Percentiles rank a stretch among this genome's conserved stretches.
Evolutionary conservation across 2,888 invertebrate species (phyloP).

Genomic region (Lacanobia oleracea): DNA sequence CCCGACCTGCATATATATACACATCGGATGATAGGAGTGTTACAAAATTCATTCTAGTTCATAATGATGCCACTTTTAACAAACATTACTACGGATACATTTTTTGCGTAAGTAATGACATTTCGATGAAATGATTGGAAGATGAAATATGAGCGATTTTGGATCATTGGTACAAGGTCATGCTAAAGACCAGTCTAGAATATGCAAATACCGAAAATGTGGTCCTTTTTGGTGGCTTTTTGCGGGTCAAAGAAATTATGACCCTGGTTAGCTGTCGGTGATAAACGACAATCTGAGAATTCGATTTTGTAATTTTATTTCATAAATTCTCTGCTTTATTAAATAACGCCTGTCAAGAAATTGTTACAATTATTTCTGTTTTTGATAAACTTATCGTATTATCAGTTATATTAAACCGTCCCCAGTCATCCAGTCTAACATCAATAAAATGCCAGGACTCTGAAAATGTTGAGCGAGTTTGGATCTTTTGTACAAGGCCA

Average conservation of each 20-base stretch:
- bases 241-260: too few relatives aligned
- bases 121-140: constrained; percentile 54
- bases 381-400: too few relatives aligned
- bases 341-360: too few relatives aligned
- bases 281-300: too few relatives aligned
- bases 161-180: constrained; percentile 35
- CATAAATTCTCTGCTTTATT: too few relatives aligned
- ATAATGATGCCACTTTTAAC: constrained; percentile 82
- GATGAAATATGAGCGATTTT: constrained; percentile 40
- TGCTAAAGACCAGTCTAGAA: neutral
- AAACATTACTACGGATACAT: constrained; percentile 73
- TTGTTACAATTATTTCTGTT: too few relatives aligned
- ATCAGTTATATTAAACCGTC: too few relatives aligned
- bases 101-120: constrained; percentile 74
- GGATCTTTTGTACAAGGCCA: neutral
- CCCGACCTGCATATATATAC: constrained; percentile 81
- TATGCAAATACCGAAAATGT: constrained; percentile 8
- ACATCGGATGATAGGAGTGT: constrained; percentile 69
- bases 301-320: too few relatives aligned
- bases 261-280: too few relatives aligned
- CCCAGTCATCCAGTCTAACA: neutral
- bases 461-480: neutral
- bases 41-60: constrained; percentile 86
- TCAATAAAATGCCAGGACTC: neutral
- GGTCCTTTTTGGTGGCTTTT: neutral